These are phyloP conservation scores for Tachina lurida DNA, from an alignment of 2,888 invertebrate species.

Conservation along the genomic window DNA sequence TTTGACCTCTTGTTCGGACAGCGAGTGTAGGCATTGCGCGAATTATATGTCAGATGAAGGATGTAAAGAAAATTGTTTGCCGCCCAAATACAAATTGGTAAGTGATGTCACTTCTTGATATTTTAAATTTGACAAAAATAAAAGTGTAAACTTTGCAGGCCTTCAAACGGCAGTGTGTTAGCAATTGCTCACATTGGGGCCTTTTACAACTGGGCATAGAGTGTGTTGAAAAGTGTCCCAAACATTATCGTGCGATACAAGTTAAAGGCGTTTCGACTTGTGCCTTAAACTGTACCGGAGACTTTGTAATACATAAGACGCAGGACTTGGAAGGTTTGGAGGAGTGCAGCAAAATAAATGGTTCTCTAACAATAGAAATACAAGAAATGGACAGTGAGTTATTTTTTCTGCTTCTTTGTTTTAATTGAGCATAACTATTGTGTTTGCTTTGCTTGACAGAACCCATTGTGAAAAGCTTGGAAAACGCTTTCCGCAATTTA, in stretches of 20 bases:
- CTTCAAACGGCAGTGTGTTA: conserved; percentile 51
- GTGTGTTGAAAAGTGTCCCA: conserved; percentile 89
- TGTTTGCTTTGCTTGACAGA: conserved; percentile 10
- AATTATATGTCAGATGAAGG: conserved; percentile 35
- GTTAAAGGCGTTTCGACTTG: conserved; percentile 71
- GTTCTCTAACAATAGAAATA: conserved; percentile 86
- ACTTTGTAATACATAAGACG: conserved; percentile 73
- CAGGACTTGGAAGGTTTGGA: conserved; percentile 82
- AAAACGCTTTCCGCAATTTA: conserved; percentile 85
- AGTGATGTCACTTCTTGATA: not conserved
- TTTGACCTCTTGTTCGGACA: conserved; percentile 45
- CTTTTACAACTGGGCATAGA: conserved; percentile 73
- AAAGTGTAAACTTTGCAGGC: conserved; percentile 27
- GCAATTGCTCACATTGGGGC: conserved; percentile 73
- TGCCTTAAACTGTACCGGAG: conserved; percentile 74
- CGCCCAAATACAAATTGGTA: conserved; percentile 45
- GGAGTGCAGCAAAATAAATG: conserved; percentile 88
- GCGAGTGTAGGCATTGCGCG: conserved; percentile 76
- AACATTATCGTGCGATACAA: conserved; percentile 76
- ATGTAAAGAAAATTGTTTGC: conserved; percentile 49
- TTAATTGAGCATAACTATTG: not conserved
- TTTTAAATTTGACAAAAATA: not conserved
- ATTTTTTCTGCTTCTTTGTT: not conserved
- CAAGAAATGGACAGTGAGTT: conserved; percentile 75
- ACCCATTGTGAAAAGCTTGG: conserved; percentile 83